Base-by-base conservation (phyloP, 1,140 invertebrate species). In the Ostrea denselamellosa region DNA sequence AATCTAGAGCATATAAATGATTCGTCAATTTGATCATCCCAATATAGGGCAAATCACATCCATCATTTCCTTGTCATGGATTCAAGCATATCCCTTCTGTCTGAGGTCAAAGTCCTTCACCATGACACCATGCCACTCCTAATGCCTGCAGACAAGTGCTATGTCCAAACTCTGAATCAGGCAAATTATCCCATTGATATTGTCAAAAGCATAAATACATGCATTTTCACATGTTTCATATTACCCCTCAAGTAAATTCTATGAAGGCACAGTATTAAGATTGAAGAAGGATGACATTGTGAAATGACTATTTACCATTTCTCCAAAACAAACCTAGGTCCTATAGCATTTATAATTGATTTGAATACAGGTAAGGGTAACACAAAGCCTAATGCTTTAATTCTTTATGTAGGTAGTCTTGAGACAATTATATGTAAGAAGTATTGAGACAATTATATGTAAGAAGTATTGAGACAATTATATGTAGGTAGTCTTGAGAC, bases 1-100 rank as follows among this genome's bases (percentile, higher is more conserved):
- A 62, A 17, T 62, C 17, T 62, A 62, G 34, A 62, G 56, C 56
- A 8, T 62, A 62, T 62, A n/a, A 7, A 62, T 17, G 17, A 77
- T 17, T 19, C n/a, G n/a, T 77, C 28, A 77, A 28, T 77, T 77
- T 77, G 68, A 77, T 77, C 68, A 77, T 77, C 68, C 28, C 25
- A 28, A 28, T 28, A 14, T 9, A 77, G 68, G 68, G 22, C 68
- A 77, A 14, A 12, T 22, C 34, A 77, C 25, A 77, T 77, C 68
- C 68, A 77, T 77, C 68, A 77, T 77, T 34, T 77, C 25, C 28
- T 25, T 77, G 68, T 77, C 68, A 28, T 28, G 28, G 68, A 77
- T 12, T 77, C 68, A 77, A 28, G 22, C 68, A 77, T 77, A 25
- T 77, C 68, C 7, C 68, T 28, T 62, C 58, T 62, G n/a, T n/a